Evolutionary conservation across 2,113 vertebrate species (phyloP).

Genomic region (Lophotis ruficrista): DNA sequence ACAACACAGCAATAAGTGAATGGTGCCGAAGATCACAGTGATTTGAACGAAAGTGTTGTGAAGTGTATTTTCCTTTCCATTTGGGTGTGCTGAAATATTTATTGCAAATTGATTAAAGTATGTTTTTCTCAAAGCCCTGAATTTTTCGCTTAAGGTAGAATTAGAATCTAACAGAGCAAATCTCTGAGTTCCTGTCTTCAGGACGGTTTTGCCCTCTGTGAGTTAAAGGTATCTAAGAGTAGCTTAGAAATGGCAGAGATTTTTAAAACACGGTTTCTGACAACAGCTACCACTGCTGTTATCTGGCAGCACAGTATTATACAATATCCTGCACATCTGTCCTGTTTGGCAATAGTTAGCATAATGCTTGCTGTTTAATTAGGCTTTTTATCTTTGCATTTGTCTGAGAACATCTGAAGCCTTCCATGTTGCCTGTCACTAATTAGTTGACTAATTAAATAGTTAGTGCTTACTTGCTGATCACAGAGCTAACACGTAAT

Average conservation of each 20-base stretch:
- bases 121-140: neutral
- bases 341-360: constrained; percentile 77
- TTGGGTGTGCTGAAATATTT: neutral
- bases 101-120: neutral
- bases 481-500: constrained; percentile 73
- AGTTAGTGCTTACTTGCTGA: constrained; percentile 88
- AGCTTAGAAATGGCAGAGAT: neutral
- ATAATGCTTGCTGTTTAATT: constrained; percentile 83
- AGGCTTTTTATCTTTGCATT: constrained; percentile 82
- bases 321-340: constrained; percentile 80
- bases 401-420: constrained; percentile 83
- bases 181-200: neutral
- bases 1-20: neutral
- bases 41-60: neutral
- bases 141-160: neutral
- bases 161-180: neutral
- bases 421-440: constrained; percentile 86
- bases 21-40: neutral
- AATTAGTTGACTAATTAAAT: constrained; percentile 95
- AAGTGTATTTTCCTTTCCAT: neutral
- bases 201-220: neutral
- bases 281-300: neutral
- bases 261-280: neutral
- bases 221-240: neutral
- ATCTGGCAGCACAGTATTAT: constrained; percentile 13